These are phyloP conservation scores for Melinaea menophilus DNA, from an alignment of 2,888 invertebrate genomes.

Conservation along the genomic window DNA sequence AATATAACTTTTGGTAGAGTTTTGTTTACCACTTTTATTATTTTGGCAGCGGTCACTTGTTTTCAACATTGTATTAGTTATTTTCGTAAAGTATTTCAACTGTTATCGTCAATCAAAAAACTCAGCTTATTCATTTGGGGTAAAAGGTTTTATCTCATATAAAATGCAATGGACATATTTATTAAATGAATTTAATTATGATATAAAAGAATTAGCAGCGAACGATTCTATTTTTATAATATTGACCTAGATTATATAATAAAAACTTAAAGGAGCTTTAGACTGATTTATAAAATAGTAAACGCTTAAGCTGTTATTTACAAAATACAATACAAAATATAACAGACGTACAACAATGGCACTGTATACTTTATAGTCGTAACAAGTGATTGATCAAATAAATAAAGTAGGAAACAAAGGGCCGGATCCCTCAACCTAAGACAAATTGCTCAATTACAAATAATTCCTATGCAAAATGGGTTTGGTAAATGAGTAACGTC, in stretches of 20 bases:
- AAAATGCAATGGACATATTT: neutral
- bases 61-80: constrained; percentile 2
- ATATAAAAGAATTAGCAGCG: neutral
- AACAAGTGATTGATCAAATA: constrained; percentile 26
- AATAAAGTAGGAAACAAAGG: constrained; percentile 27
- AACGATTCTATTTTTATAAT: constrained; percentile 6
- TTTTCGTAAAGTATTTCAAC: neutral
- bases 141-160: no score
- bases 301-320: neutral
- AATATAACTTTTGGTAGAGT: constrained; percentile 8
- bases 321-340: neutral
- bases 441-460: constrained; percentile 37
- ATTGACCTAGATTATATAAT: neutral
- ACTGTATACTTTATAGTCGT: constrained; percentile 11
- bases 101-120: neutral
- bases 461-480: constrained; percentile 37
- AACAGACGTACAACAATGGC: neutral
- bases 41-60: constrained; percentile 8
- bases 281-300: no score
- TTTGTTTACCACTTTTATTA: constrained; percentile 9
- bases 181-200: neutral
- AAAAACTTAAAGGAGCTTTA: no score
- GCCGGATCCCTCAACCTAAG: constrained; percentile 31
- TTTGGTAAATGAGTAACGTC: constrained; percentile 43
- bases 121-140: neutral